Percentiles rank a stretch among this genome's conserved stretches.
These are phyloP conservation scores for Volucella zonaria DNA, from an alignment of 2,888 invertebrate genomes.

Conservation along the genomic window DNA sequence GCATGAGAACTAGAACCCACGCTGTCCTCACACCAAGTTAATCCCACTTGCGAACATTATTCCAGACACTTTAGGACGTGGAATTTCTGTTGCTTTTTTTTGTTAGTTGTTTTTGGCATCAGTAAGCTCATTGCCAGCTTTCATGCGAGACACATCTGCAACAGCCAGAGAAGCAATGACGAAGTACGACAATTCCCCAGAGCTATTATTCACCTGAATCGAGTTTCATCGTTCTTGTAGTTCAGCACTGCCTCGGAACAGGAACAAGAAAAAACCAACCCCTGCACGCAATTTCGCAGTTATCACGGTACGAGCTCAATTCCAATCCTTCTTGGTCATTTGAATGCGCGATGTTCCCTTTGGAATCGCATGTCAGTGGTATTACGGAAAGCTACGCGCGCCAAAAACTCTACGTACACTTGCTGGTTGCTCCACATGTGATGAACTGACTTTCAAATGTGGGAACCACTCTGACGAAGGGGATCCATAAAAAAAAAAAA, in stretches of 20 bases:
- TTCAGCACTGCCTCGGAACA: not conserved
- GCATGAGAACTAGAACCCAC: constrained; percentile 32
- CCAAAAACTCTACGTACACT: constrained; percentile 50
- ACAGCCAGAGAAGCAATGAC: not conserved
- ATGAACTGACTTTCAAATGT: constrained; percentile 44
- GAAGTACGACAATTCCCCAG: constrained; percentile 48
- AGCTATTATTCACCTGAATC: constrained; percentile 57
- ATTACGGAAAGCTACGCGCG: constrained; percentile 40
- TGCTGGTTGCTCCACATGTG: constrained; percentile 54
- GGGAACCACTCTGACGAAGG: not conserved
- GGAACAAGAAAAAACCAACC: constrained; percentile 15
- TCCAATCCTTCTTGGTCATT: constrained; percentile 25
- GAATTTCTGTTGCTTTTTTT: too few relatives aligned
- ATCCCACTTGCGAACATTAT: constrained; percentile 48
- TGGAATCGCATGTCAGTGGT: constrained; percentile 59
- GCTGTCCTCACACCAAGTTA: constrained; percentile 33
- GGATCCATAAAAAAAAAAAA: not conserved
- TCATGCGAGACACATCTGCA: constrained; percentile 6
- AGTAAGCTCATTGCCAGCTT: not conserved
- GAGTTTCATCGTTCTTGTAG: constrained; percentile 52
- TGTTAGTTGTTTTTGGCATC: not conserved
- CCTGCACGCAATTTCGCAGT: constrained; percentile 67
- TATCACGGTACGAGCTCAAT: constrained; percentile 51
- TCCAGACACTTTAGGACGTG: constrained; percentile 38
- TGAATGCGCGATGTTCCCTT: constrained; percentile 34